Evolutionary conservation across 1,140 invertebrate genomes (phyloP).

Genomic region (Anastrepha obliqua): DNA sequence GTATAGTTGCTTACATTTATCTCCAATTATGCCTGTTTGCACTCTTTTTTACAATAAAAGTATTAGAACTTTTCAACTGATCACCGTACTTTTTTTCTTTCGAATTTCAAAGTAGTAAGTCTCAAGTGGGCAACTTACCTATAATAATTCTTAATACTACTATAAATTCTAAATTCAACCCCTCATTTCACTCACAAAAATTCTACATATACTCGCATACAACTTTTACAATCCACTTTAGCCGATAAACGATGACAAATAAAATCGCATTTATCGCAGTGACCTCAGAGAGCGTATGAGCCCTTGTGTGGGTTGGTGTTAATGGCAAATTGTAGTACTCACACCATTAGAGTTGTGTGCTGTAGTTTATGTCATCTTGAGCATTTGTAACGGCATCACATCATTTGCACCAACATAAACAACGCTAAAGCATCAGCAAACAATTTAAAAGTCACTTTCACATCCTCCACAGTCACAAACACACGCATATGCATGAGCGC

Average conservation of each 20-base stretch:
- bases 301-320: neutral
- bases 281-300: neutral
- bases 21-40: too few species aligned
- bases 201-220: too few species aligned
- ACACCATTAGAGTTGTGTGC: neutral
- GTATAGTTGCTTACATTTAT: too few species aligned
- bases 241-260: slow-evolving; percentile 37
- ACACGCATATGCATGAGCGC: neutral
- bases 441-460: slow-evolving; percentile 34
- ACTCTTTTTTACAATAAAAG: too few species aligned
- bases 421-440: slow-evolving; percentile 43
- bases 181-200: too few species aligned
- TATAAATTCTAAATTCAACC: too few species aligned
- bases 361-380: slow-evolving; percentile 2
- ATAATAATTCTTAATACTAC: too few species aligned
- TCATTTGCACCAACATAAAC: slow-evolving; percentile 49
- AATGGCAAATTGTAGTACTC: slow-evolving; percentile 22
- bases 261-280: slow-evolving; percentile 34
- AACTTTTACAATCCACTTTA: neutral
- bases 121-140: too few species aligned
- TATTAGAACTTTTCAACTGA: too few species aligned
- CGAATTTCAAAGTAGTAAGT: too few species aligned
- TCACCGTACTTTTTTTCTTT: too few species aligned
- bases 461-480: neutral
- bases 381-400: slow-evolving; percentile 33